Conservation (phyloP, 2,888 invertebrate species). For the Aphidius colemani region DNA sequence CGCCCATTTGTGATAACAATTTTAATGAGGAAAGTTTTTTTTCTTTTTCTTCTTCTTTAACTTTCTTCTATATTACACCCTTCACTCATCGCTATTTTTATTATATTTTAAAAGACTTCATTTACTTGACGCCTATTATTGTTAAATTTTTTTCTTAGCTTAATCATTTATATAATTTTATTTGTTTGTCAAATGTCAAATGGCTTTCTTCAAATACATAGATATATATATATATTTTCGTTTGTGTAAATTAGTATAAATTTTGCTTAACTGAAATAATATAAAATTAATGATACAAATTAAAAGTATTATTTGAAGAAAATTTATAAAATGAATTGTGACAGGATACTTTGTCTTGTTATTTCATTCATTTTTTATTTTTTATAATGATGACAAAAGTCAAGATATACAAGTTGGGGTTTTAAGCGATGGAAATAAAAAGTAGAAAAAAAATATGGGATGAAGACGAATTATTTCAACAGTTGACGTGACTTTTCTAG, state of each 20-base stretch:
- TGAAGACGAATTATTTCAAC: slow-evolving; percentile 27
- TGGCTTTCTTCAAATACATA: neutral
- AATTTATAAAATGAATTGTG: too few relatives aligned
- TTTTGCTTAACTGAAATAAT: too few relatives aligned
- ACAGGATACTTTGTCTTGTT: too few relatives aligned
- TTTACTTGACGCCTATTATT: too few relatives aligned
- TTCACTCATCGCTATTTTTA: neutral
- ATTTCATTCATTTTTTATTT: too few relatives aligned
- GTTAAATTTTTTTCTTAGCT: too few relatives aligned
- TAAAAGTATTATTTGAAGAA: too few relatives aligned
- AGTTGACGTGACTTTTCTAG: slow-evolving; percentile 19
- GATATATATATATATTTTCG: neutral
- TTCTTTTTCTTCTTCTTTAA: slow-evolving; percentile 12
- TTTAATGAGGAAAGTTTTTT: slow-evolving; percentile 21
- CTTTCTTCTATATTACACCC: neutral
- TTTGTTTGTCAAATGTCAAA: neutral
- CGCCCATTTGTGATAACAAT: slow-evolving; percentile 27
- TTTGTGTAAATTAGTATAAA: neutral
- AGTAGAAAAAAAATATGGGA: slow-evolving; percentile 1
- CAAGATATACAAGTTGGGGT: neutral
- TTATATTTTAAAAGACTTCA: too few relatives aligned
- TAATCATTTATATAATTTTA: neutral
- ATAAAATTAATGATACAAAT: too few relatives aligned
- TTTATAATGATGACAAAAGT: too few relatives aligned
- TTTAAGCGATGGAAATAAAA: slow-evolving; percentile 5